Conservation (phyloP, 2,113 vertebrate species). For the Alexandromys fortis region DNA sequence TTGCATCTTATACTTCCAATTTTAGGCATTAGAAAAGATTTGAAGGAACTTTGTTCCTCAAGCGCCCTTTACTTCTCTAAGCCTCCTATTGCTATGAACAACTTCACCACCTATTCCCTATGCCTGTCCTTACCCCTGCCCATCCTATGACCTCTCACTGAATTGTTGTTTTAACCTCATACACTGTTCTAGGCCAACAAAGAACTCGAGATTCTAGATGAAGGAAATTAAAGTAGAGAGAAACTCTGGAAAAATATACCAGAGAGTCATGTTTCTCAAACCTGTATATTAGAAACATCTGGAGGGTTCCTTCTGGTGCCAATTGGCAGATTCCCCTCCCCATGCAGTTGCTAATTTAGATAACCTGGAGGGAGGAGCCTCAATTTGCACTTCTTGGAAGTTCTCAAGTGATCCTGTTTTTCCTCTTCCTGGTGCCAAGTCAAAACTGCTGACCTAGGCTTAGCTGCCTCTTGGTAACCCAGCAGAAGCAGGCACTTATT, state of each 20-base stretch:
- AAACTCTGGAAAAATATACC: not conserved
- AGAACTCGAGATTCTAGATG: not conserved
- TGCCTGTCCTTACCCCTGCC: not conserved
- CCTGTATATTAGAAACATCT: not conserved
- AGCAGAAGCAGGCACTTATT: not conserved
- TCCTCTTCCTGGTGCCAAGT: not conserved
- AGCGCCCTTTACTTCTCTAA: not conserved
- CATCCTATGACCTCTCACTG: not conserved
- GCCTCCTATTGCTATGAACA: not conserved
- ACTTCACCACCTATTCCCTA: rapidly evolving
- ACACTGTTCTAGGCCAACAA: not conserved
- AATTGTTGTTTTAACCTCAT: not conserved
- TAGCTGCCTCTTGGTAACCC: not conserved
- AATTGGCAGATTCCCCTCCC: not conserved
- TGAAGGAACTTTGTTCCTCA: not conserved
- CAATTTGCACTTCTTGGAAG: not conserved
- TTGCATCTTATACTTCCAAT: not conserved
- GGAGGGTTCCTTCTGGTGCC: not conserved
- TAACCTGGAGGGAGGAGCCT: not conserved
- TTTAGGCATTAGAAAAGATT: not conserved
- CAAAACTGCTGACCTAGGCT: not conserved
- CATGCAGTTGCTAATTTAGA: not conserved
- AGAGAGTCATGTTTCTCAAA: not conserved
- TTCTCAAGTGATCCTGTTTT: not conserved
- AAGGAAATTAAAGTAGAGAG: not conserved